Evolutionary conservation across 35 echinoderm and acorn worm genomes (phyloP).

Genomic region (Hemicentrotus pulcherrimus): DNA sequence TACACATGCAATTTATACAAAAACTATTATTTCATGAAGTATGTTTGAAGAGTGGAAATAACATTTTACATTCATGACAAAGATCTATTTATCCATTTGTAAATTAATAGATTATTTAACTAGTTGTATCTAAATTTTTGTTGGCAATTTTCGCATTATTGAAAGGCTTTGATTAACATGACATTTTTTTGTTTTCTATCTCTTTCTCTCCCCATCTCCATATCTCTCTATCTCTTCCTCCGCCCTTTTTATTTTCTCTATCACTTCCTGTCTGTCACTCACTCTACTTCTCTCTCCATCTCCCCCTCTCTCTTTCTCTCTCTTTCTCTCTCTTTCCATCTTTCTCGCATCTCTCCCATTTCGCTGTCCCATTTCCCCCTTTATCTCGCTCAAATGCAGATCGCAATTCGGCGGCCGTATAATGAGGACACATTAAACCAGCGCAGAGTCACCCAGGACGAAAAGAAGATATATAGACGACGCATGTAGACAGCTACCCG

Average conservation of each 20-base stretch:
- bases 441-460: background rate
- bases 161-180: too few relatives aligned
- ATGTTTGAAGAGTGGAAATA: too few relatives aligned
- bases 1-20: too few relatives aligned
- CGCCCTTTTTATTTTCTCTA: background rate
- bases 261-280: background rate
- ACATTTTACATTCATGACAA: too few relatives aligned
- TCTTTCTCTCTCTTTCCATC: background rate
- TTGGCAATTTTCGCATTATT: too few relatives aligned
- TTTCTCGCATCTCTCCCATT: background rate
- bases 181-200: too few relatives aligned
- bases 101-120: too few relatives aligned
- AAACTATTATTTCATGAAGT: too few relatives aligned
- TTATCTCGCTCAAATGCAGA: conserved; percentile 10
- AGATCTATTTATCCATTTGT: too few relatives aligned
- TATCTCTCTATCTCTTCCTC: background rate
- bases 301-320: background rate
- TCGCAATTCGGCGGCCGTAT: background rate
- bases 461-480: background rate
- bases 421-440: background rate
- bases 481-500: background rate
- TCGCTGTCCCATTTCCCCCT: background rate
- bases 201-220: background rate
- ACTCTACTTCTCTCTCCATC: background rate
- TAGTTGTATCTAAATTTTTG: too few relatives aligned